Evolutionary conservation across 2,888 invertebrate genomes (phyloP).

Genomic region (Ophion ellenae): DNA sequence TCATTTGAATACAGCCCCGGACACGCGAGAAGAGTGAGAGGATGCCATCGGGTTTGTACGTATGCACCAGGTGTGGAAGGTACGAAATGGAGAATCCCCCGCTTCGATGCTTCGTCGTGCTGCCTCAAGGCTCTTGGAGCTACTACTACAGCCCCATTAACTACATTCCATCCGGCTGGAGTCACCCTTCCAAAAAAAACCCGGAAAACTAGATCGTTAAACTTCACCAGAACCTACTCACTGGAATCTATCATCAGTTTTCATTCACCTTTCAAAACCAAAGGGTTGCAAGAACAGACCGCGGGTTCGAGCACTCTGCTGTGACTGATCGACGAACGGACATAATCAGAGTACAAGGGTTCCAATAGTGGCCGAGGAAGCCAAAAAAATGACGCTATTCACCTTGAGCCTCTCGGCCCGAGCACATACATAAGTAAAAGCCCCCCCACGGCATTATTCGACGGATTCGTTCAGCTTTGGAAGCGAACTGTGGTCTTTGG

Average conservation of each 20-base stretch:
- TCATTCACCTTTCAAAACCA: neutral
- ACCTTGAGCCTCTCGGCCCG: neutral
- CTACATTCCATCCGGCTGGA: neutral
- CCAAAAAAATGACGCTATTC: neutral
- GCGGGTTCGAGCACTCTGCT: neutral
- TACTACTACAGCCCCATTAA: neutral
- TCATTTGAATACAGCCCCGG: constrained; percentile 65
- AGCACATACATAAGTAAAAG: neutral
- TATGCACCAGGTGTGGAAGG: constrained; percentile 43
- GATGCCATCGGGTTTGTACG: constrained; percentile 29
- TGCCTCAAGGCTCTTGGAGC: neutral
- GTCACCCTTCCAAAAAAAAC: neutral
- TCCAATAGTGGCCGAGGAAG: neutral
- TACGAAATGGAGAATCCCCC: constrained; percentile 34
- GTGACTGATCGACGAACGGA: neutral
- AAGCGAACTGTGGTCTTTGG: neutral
- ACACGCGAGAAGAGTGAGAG: constrained; percentile 57
- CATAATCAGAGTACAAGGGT: neutral
- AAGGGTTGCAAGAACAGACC: neutral
- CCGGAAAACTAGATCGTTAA: neutral
- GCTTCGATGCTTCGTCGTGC: neutral
- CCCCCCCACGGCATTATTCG: constrained; percentile 26
- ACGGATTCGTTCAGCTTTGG: constrained; percentile 26
- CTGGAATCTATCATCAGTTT: neutral
- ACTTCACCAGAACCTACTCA: neutral